phyloP scores from a whole-genome alignment of 2,113 vertebrate genomes.

The Stomatorhinus ivindoensis region DNA sequence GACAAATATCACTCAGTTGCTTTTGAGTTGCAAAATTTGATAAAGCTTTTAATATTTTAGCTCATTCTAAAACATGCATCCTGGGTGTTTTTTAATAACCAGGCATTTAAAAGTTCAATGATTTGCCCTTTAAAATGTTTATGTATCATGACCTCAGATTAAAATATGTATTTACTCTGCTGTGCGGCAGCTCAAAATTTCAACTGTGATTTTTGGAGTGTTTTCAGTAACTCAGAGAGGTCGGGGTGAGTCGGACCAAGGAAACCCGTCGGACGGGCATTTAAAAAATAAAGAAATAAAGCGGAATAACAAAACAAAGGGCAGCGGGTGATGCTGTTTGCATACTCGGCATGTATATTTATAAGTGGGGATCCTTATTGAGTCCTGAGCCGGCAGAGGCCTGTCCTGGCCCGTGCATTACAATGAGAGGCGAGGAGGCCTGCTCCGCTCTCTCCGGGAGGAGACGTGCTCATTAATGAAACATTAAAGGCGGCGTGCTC shows the following conservation, averaged over 20 bases:
- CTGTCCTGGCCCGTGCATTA: constrained; percentile 10
- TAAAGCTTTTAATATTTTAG: background rate
- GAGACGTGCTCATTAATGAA: constrained; percentile 27
- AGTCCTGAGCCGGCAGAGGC: background rate
- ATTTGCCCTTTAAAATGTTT: background rate
- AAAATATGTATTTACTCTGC: background rate
- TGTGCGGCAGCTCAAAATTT: background rate
- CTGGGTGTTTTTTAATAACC: background rate
- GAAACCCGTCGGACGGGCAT: background rate
- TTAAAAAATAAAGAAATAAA: background rate
- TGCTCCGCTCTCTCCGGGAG: constrained; percentile 2
- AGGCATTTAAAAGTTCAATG: background rate
- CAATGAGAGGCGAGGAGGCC: constrained; percentile 13
- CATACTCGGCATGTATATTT: constrained; percentile 27
- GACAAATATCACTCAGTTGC: background rate
- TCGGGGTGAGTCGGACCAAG: background rate
- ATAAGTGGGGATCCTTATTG: constrained; percentile 22
- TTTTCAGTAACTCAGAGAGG: background rate
- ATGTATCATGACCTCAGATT: background rate
- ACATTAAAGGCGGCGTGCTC: constrained; percentile 20
- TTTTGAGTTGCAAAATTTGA: background rate
- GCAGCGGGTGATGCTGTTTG: constrained; percentile 6
- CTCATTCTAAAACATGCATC: background rate
- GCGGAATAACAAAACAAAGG: background rate
- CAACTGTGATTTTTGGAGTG: background rate